phyloP scores from a whole-genome alignment of 2,888 invertebrate genomes.

The Tubulanus polymorphus region DNA sequence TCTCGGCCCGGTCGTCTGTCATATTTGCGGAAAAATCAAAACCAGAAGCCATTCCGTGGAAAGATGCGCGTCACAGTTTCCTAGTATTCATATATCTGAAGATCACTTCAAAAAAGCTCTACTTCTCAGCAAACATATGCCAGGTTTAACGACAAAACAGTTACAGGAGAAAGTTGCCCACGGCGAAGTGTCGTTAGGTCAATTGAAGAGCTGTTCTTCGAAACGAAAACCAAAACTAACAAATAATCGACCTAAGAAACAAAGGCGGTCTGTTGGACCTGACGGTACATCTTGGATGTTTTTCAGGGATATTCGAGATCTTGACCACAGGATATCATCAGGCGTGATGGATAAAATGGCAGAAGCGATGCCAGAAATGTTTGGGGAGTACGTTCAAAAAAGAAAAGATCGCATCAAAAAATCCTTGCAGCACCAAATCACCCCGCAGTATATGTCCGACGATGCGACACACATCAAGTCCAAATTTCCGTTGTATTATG shows the following conservation, averaged over 20 bases:
- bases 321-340: constrained; percentile 32
- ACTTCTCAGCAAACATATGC: constrained; percentile 29
- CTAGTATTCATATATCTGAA: constrained; percentile 29
- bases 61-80: constrained; percentile 25
- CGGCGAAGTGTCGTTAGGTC: constrained; percentile 27
- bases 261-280: constrained; percentile 4
- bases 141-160: constrained; percentile 28
- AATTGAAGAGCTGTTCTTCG: constrained; percentile 16
- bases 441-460: constrained; percentile 30
- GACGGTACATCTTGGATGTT: constrained; percentile 18
- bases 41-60: constrained; percentile 24
- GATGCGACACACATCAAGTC: constrained; percentile 17
- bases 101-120: constrained; percentile 33
- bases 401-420: constrained; percentile 6
- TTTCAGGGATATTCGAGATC: constrained; percentile 33
- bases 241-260: not conserved
- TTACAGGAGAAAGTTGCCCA: constrained; percentile 34
- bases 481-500: constrained; percentile 29
- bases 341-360: constrained; percentile 25
- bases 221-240: constrained; percentile 14
- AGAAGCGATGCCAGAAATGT: no score
- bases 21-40: constrained; percentile 31
- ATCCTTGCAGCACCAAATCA: constrained; percentile 24
- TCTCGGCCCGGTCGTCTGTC: constrained; percentile 36
- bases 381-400: not conserved